A percentile compares a stretch with the other conserved stretches of the same genome.
phyloP scores from a whole-genome alignment of 2,888 invertebrate species.

The Deroplatys truncata region DNA sequence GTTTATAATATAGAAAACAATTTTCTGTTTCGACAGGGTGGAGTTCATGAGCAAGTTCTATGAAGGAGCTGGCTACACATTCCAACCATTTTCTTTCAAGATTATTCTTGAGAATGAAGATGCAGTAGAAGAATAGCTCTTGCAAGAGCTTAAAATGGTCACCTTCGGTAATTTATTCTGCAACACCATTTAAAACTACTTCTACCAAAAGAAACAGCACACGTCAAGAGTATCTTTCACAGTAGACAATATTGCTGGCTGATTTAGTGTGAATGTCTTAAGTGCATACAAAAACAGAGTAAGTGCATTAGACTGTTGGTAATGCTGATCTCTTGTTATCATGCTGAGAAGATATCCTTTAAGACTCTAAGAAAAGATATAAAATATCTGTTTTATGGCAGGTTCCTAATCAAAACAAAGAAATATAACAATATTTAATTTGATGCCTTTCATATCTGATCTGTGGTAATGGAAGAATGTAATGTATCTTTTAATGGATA shows the following conservation, averaged over 20 bases:
- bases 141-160: neutral
- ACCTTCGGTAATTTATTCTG: too few species aligned
- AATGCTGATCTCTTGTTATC: neutral
- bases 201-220: neutral
- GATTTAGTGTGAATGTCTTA: neutral
- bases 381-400: neutral
- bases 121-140: conserved; percentile 27
- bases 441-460: neutral
- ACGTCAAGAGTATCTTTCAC: neutral
- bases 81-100: conserved; percentile 66
- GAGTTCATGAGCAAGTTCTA: conserved; percentile 76
- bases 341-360: neutral
- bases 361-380: neutral
- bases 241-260: neutral
- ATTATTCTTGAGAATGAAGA: conserved; percentile 47
- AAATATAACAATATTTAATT: neutral
- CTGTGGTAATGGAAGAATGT: neutral
- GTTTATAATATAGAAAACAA: neutral
- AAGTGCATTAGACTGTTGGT: neutral
- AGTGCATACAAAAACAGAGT: neutral
- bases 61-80: conserved; percentile 59
- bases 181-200: neutral
- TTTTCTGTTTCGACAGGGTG: conserved; percentile 52
- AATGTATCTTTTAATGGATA: neutral
- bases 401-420: neutral